A percentile compares a stretch with the other conserved stretches of the same genome.
Evolutionary conservation across 2,888 invertebrate genomes (phyloP).

Genomic region (Macrosoma leucophasiata): DNA sequence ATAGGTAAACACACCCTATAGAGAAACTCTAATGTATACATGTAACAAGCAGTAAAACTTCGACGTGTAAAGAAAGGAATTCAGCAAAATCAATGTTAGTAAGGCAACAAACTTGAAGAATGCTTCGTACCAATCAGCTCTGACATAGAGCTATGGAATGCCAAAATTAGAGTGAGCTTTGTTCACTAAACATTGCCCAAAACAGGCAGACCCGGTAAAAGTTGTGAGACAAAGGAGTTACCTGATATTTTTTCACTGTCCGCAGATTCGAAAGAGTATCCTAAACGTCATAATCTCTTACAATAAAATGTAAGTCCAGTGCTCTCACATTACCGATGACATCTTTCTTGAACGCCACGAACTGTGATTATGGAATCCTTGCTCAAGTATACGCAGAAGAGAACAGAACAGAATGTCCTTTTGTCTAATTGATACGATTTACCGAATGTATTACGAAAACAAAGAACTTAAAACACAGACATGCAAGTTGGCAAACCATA

Average conservation of each 20-base stretch:
- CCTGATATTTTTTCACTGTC: constrained; percentile 52
- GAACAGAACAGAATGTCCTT: constrained; percentile 36
- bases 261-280: constrained; percentile 46
- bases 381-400: constrained; percentile 36
- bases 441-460: constrained; percentile 59
- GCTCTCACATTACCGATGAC: constrained; percentile 76
- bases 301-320: constrained; percentile 60
- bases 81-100: constrained; percentile 17
- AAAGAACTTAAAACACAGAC: constrained; percentile 74
- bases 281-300: constrained; percentile 61
- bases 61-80: too few relatives aligned
- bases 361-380: constrained; percentile 35
- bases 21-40: too few relatives aligned
- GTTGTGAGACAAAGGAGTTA: constrained; percentile 35
- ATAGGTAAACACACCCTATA: too few relatives aligned
- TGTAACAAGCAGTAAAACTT: too few relatives aligned
- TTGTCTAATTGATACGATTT: constrained; percentile 38
- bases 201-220: constrained; percentile 21
- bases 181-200: constrained; percentile 33
- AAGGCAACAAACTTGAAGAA: constrained; percentile 28
- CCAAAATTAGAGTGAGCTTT: constrained; percentile 69
- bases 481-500: constrained; percentile 78
- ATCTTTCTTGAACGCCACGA: constrained; percentile 57
- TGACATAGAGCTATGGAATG: constrained; percentile 65
- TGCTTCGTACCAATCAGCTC: constrained; percentile 44